These are phyloP conservation scores for Thyatira batis DNA, from an alignment of 2,888 invertebrate species.

Conservation along the genomic window DNA sequence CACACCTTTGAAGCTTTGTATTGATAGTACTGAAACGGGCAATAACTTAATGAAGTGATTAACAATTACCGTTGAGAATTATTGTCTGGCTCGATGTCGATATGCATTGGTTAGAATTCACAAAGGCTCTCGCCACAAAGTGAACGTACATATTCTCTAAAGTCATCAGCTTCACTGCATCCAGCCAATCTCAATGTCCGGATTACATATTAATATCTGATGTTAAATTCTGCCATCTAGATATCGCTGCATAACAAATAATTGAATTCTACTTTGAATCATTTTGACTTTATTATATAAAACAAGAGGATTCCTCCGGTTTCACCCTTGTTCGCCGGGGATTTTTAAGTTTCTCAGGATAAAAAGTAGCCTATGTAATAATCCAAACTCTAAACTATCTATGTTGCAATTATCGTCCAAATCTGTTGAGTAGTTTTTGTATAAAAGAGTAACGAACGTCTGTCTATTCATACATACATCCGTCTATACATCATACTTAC, in stretches of 20 bases:
- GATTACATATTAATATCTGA: not conserved
- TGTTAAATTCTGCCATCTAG: not conserved
- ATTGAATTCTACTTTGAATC: too few species aligned
- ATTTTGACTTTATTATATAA: too few species aligned
- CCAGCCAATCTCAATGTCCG: not conserved
- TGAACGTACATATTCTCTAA: not conserved
- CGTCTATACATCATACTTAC: too few species aligned
- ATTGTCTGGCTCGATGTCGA: not conserved
- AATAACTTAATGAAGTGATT: not conserved
- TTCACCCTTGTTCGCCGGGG: too few species aligned
- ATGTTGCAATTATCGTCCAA: too few species aligned
- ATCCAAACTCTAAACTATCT: too few species aligned
- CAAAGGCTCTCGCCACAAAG: constrained; percentile 8
- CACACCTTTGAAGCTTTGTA: not conserved
- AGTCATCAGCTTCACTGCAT: not conserved
- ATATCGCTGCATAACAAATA: not conserved
- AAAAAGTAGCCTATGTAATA: too few species aligned
- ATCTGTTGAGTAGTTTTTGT: too few species aligned
- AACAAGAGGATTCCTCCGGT: too few species aligned
- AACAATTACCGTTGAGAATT: not conserved
- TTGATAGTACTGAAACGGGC: not conserved
- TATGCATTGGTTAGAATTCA: constrained; percentile 7
- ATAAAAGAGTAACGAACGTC: too few species aligned
- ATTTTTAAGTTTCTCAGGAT: too few species aligned
- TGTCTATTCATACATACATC: too few species aligned